These are phyloP conservation scores for Rhinolophus sinicus DNA, from an alignment of 2,113 vertebrate genomes.

Conservation along the genomic window DNA sequence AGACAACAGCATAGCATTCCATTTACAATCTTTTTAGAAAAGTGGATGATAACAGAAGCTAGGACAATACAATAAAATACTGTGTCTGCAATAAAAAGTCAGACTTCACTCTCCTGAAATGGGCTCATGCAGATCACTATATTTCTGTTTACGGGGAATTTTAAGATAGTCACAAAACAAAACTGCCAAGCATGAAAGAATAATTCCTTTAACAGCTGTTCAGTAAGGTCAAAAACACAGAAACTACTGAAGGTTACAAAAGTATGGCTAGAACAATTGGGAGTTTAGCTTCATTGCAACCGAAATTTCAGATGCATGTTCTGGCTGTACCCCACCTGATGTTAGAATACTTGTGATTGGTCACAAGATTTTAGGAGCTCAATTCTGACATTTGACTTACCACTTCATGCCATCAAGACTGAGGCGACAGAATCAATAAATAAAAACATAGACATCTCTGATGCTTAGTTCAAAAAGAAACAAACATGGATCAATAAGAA, in stretches of 20 bases:
- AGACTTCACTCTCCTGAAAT: constrained; percentile 80
- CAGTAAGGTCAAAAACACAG: constrained; percentile 81
- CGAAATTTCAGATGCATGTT: constrained; percentile 40
- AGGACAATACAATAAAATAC: constrained; percentile 83
- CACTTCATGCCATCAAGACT: not conserved
- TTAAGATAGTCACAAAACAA: constrained; percentile 82
- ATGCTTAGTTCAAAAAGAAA: constrained; percentile 71
- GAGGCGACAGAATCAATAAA: constrained; percentile 37
- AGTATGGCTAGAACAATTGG: constrained; percentile 38
- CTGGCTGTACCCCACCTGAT: not conserved
- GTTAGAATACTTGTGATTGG: not conserved
- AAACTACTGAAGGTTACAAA: constrained; percentile 76
- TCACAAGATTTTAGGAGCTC: not conserved
- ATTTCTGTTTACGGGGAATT: constrained; percentile 80
- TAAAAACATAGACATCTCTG: constrained; percentile 44
- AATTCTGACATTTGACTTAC: constrained; percentile 45
- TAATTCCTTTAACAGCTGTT: constrained; percentile 82
- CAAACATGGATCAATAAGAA: constrained; percentile 80
- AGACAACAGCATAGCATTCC: constrained; percentile 65
- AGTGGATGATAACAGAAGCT: constrained; percentile 80
- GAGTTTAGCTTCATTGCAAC: not conserved
- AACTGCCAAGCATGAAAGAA: constrained; percentile 80
- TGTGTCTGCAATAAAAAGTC: constrained; percentile 81
- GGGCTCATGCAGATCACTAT: constrained; percentile 81
- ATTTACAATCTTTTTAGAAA: constrained; percentile 80